Conservation (phyloP, 2,113 vertebrate genomes). For the Hylia prasina region DNA sequence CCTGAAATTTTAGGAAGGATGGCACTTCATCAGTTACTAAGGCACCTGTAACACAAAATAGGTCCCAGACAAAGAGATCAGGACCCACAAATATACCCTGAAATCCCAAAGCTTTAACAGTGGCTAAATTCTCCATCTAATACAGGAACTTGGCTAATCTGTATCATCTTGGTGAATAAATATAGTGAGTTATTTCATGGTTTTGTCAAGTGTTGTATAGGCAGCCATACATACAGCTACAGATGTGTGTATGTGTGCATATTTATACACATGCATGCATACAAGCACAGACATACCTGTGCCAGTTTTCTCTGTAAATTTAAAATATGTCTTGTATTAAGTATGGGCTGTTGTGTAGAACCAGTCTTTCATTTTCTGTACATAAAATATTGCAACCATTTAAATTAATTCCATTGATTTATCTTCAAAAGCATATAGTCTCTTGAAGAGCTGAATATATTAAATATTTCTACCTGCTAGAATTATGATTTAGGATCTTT, state of each 20-base stretch:
- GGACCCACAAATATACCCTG: neutral
- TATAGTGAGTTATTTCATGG: rapidly evolving
- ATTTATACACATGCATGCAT: neutral
- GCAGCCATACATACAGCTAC: no score
- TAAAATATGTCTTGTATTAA: neutral
- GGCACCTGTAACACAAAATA: neutral
- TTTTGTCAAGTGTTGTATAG: neutral
- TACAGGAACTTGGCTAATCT: neutral
- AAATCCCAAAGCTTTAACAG: neutral
- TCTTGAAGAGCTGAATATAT: neutral
- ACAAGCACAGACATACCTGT: neutral
- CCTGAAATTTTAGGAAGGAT: neutral
- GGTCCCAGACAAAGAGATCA: neutral
- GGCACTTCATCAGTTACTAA: neutral
- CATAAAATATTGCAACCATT: neutral
- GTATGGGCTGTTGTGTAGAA: neutral
- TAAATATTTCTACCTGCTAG: neutral
- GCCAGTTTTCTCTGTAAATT: neutral
- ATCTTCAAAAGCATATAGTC: neutral
- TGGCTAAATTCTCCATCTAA: neutral
- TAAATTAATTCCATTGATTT: neutral
- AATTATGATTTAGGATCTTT: neutral
- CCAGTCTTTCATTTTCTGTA: neutral
- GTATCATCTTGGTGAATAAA: neutral
- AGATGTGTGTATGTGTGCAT: no score